phyloP scores from a whole-genome alignment of 2,113 vertebrate species.

The Maccullochella peelii region DNA sequence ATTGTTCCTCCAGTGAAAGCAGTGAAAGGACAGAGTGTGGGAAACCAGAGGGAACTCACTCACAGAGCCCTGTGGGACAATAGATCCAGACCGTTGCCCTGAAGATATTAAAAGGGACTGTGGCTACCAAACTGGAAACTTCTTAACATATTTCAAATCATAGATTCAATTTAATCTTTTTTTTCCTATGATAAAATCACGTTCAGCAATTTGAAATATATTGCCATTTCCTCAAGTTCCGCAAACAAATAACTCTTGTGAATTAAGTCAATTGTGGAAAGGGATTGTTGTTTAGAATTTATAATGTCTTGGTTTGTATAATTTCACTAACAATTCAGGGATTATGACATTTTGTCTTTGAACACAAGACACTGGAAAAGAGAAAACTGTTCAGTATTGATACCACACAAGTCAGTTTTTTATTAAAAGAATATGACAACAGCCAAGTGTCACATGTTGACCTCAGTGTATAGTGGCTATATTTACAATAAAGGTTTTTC shows the following conservation, averaged over 20 bases:
- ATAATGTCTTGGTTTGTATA: not conserved
- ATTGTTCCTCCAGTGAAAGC: conserved; percentile 40
- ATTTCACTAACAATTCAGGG: too few species aligned
- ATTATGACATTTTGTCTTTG: not conserved
- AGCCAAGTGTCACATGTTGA: not conserved
- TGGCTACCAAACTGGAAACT: too few species aligned
- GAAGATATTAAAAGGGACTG: not conserved
- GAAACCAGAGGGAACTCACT: conserved; percentile 62
- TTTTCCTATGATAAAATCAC: not conserved
- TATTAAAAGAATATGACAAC: not conserved
- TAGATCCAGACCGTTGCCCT: conserved; percentile 39
- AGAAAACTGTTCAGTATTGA: not conserved
- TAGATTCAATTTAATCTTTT: not conserved
- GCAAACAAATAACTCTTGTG: not conserved
- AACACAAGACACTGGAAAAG: not conserved
- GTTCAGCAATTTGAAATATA: too few species aligned
- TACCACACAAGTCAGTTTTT: not conserved
- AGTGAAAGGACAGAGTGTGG: conserved; percentile 53
- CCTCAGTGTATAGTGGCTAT: too few species aligned
- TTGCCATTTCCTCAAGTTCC: too few species aligned
- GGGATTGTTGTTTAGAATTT: not conserved
- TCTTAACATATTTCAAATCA: not conserved
- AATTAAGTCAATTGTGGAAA: not conserved
- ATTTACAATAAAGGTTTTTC: too few species aligned
- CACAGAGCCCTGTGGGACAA: conserved; percentile 61